phyloP scores from a whole-genome alignment of 2,888 invertebrate genomes.

The Lycaena phlaeas region DNA sequence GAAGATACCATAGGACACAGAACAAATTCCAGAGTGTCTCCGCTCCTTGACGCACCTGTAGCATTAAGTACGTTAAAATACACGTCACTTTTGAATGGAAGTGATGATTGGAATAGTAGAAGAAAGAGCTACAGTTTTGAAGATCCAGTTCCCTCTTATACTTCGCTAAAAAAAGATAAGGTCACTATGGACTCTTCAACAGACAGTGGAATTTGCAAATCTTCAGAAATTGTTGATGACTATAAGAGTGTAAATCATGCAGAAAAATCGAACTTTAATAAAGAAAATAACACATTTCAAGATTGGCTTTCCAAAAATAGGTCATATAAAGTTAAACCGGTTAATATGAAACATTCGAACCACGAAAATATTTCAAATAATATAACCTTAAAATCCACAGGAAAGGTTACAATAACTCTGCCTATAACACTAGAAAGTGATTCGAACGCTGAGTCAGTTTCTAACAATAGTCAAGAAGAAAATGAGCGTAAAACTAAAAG shows the following conservation, averaged over 20 bases:
- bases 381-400: conserved; percentile 48
- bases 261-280: neutral
- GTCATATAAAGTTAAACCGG: conserved; percentile 35
- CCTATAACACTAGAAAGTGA: conserved; percentile 45
- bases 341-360: conserved; percentile 16
- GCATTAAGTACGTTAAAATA: conserved; percentile 55
- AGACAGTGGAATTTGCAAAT: conserved; percentile 83
- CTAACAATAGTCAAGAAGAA: conserved; percentile 40
- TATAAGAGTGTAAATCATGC: neutral
- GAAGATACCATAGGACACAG: conserved; percentile 24
- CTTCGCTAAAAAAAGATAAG: conserved; percentile 56
- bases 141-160: conserved; percentile 27
- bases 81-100: conserved; percentile 53
- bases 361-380: conserved; percentile 30
- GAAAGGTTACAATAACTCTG: conserved; percentile 56
- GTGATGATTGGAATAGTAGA: conserved; percentile 78
- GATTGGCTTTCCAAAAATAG: conserved; percentile 59
- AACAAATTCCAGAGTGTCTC: conserved; percentile 40
- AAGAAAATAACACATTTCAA: conserved; percentile 46
- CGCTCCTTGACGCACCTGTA: conserved; percentile 47
- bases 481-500: conserved; percentile 75
- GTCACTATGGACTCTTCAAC: conserved; percentile 81
- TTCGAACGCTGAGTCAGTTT: conserved; percentile 14
- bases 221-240: conserved; percentile 74
- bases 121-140: conserved; percentile 85